Base-by-base conservation (phyloP, 2,113 vertebrate genomes). In the Glaucidium brasilianum region DNA sequence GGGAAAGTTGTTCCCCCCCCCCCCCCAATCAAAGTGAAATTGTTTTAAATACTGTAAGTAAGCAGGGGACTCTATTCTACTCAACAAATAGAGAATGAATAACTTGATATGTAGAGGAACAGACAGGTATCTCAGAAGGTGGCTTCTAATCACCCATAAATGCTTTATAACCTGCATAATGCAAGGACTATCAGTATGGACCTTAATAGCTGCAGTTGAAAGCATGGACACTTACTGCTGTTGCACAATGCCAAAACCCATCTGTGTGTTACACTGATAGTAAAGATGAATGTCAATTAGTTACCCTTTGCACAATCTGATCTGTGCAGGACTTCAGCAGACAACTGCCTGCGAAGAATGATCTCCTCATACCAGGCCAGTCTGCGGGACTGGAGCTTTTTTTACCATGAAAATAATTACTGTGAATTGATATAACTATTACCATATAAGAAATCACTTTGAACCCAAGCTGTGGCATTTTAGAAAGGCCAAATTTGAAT, bases 401-500 rank as follows among this genome's bases (percentile, higher is more conserved):
- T 79, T 53, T 35, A 50, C 59, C 64, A 30, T 47, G 56, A 41
- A 86, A 66, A 86, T 84, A 81, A 89, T 85, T 35, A 22, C 80
- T 56, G 29, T 52, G 87, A 94, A 93, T 94, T 72, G 78, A 71
- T 77, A 56, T 39, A 72, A 67, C n/a, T 78, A 35, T 67, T 75
- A 55, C 79, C 12, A 2, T 19, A 12, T 74, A 79, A 89, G 64
- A 81, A 78, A 92, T 94, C 68, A 41, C 60, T 89, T 35, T 81
- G 73, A 94, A 68, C 64, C 34, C 73, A 64, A 81, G 83, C 88
- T 75, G 23, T 81, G 79, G 59, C 88, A 90, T 94, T 93, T 94
- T 83, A 88, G 47, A 86, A 94, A 95, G 80, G 88, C 88, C 34
- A 75, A 29, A 74, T 93, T 47, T 67, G 72, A 91, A 94, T 68